Percentiles rank a stretch among this genome's conserved stretches.
These are phyloP conservation scores for Gandaritis pyraliata DNA, from an alignment of 2,888 invertebrate species.

Conservation along the genomic window DNA sequence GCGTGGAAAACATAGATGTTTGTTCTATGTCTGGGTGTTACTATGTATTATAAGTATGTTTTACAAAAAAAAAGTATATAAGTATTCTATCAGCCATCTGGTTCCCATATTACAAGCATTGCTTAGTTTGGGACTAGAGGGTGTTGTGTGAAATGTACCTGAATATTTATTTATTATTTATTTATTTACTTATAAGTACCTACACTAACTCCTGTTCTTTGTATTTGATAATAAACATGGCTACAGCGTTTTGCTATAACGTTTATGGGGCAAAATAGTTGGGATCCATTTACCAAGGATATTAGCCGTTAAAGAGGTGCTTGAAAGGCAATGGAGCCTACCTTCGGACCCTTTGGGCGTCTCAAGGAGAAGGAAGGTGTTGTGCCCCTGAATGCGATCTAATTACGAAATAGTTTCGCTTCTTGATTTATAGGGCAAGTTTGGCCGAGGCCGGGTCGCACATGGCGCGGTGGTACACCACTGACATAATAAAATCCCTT, in stretches of 20 bases:
- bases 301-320: slow-evolving; percentile 83
- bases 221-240: slow-evolving; percentile 67
- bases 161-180: too few species aligned
- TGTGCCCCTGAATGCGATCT: slow-evolving; percentile 84
- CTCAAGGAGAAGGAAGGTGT: slow-evolving; percentile 81
- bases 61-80: too few species aligned
- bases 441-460: slow-evolving; percentile 66
- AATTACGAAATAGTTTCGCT: slow-evolving; percentile 85
- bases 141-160: too few species aligned
- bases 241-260: slow-evolving; percentile 69
- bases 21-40: too few species aligned
- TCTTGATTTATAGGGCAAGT: slow-evolving; percentile 85
- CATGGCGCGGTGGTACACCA: slow-evolving; percentile 68
- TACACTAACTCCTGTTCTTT: slow-evolving; percentile 15
- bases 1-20: too few species aligned
- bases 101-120: too few species aligned
- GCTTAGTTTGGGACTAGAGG: too few species aligned
- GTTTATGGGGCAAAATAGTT: slow-evolving; percentile 77
- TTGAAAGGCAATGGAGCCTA: slow-evolving; percentile 78
- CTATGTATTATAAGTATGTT: too few species aligned
- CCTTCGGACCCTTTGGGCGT: slow-evolving; percentile 79
- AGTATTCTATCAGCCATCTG: too few species aligned
- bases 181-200: slow-evolving; percentile 19
- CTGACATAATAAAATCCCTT: slow-evolving; percentile 73
- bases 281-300: slow-evolving; percentile 81